phyloP scores from a whole-genome alignment of 2,113 vertebrate species.

The Engraulis encrasicolus region DNA sequence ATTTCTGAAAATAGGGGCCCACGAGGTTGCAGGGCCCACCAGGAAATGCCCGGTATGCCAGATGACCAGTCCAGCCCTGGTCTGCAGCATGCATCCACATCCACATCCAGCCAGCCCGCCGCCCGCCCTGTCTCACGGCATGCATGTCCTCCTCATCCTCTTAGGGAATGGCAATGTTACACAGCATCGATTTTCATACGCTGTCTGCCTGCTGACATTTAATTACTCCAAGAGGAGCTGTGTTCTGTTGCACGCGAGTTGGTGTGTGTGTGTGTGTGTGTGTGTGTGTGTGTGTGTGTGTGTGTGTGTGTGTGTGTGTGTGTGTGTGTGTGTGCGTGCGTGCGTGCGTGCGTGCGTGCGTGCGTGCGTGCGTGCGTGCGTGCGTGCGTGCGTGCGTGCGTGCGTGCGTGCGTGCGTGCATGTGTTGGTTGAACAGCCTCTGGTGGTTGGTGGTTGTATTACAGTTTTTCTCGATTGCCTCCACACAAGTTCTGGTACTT shows the following conservation, averaged over 20 bases:
- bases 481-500: too few species aligned
- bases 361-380: background rate
- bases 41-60: too few species aligned
- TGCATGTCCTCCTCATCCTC: background rate
- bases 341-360: background rate
- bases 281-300: background rate
- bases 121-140: background rate
- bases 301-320: background rate
- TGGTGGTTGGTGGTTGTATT: constrained; percentile 8
- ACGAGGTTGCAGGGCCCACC: too few species aligned
- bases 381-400: background rate
- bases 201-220: constrained; percentile 12
- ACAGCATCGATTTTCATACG: constrained; percentile 6
- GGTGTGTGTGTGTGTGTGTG: background rate
- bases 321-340: background rate
- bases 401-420: background rate
- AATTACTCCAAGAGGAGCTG: background rate
- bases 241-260: background rate
- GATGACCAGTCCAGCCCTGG: too few species aligned
- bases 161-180: constrained; percentile 1
- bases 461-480: too few species aligned
- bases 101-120: too few species aligned
- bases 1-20: too few species aligned
- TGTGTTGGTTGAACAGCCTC: background rate
- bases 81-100: too few species aligned